Percentiles rank a stretch among this genome's conserved stretches.
These are phyloP conservation scores for Cephus cinctus DNA, from an alignment of 1,140 invertebrate species.

Conservation along the genomic window DNA sequence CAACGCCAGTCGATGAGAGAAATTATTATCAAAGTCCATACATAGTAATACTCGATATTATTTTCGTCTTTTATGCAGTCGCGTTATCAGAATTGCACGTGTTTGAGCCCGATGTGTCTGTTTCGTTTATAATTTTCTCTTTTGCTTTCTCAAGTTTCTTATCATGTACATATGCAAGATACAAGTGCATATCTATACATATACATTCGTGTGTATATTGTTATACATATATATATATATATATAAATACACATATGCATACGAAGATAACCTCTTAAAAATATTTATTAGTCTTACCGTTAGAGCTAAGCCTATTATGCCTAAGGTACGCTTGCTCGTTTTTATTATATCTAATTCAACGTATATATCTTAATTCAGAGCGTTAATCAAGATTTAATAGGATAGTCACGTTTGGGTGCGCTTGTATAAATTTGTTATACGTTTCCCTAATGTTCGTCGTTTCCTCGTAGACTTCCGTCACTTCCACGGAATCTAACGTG, in stretches of 20 bases:
- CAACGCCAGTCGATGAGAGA: no score
- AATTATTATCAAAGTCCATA: no score
- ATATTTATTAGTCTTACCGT: background rate
- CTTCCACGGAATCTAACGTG: background rate
- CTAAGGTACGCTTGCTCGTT: no score
- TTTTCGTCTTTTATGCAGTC: no score
- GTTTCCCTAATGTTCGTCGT: background rate
- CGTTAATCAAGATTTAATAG: background rate
- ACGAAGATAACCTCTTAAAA: background rate
- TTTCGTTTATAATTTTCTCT: background rate
- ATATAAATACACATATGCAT: background rate
- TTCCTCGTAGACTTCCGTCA: background rate
- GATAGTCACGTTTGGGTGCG: constrained; percentile 5
- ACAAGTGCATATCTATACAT: no score
- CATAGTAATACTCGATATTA: no score
- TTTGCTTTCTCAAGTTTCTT: background rate
- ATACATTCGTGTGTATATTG: no score
- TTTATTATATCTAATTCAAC: no score
- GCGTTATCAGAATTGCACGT: no score
- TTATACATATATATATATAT: background rate
- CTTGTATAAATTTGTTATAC: background rate
- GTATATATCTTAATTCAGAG: no score
- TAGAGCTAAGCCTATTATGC: no score
- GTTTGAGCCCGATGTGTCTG: background rate
- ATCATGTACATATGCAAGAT: background rate